Conservation (phyloP, 2,797 vertebrate genomes). For the Onychomys arenicola region DNA sequence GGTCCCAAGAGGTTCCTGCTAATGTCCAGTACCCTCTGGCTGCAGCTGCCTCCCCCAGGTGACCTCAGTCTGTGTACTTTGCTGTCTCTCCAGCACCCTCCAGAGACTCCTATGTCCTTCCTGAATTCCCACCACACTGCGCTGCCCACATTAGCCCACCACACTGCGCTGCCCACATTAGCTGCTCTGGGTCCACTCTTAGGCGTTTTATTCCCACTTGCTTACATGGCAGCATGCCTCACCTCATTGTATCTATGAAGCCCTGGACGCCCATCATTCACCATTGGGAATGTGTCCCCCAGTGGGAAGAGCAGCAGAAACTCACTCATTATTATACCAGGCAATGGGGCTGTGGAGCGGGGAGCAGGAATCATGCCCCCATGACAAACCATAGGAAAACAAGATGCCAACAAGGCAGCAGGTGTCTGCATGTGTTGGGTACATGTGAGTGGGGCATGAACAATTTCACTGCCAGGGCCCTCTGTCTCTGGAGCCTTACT, state of each 20-base stretch:
- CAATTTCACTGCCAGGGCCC: fast-evolving
- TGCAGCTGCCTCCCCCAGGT: neutral
- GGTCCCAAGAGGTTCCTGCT: neutral
- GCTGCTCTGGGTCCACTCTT: neutral
- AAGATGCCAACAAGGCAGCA: fast-evolving
- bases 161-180: neutral
- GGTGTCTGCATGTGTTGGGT: neutral
- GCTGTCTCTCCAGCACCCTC: fast-evolving
- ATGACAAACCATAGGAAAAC: neutral
- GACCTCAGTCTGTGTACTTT: neutral
- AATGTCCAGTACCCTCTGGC: no score
- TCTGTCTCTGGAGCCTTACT: fast-evolving
- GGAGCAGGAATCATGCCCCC: neutral
- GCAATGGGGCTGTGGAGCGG: fast-evolving
- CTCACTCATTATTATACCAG: neutral
- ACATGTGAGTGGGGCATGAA: neutral
- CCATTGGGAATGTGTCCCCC: neutral
- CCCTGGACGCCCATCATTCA: neutral
- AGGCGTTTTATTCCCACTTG: neutral
- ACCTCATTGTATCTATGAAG: fast-evolving
- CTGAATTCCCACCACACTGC: neutral
- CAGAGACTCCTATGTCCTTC: fast-evolving
- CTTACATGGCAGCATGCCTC: neutral
- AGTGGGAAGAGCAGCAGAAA: fast-evolving
- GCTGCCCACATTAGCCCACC: constrained; percentile 29